Evolutionary conservation across 2,888 invertebrate genomes (phyloP).

Genomic region (Tetheella fluctuosa): DNA sequence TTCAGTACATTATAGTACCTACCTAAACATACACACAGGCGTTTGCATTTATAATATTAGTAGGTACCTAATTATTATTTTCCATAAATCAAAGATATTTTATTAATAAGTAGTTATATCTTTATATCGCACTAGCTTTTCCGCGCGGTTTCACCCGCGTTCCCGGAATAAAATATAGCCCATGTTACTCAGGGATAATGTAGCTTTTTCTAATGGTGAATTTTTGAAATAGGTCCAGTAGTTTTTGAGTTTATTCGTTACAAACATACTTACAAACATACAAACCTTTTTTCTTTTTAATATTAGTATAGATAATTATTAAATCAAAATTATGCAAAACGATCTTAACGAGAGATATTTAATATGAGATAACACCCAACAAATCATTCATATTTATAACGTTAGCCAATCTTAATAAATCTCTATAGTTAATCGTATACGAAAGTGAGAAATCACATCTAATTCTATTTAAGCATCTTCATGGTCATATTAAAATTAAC

Average conservation of each 20-base stretch:
- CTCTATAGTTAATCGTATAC: background rate
- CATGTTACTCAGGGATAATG: too few relatives aligned
- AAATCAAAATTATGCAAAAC: constrained; percentile 2
- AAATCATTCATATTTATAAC: constrained; percentile 7
- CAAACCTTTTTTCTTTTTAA: too few relatives aligned
- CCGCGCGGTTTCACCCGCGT: too few relatives aligned
- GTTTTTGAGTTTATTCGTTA: too few relatives aligned
- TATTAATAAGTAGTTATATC: background rate
- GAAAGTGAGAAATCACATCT: constrained; percentile 6
- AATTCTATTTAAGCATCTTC: constrained; percentile 10
- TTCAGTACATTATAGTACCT: too few relatives aligned
- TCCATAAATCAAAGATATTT: background rate
- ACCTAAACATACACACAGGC: too few relatives aligned
- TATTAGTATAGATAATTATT: too few relatives aligned
- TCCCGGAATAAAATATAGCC: too few relatives aligned
- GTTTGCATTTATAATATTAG: too few relatives aligned
- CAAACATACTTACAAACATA: too few relatives aligned
- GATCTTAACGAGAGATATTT: background rate
- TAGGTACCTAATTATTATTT: background rate
- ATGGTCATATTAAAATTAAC: constrained; percentile 11
- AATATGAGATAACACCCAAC: constrained; percentile 5
- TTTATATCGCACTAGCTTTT: background rate
- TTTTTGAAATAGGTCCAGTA: too few relatives aligned
- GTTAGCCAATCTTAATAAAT: constrained; percentile 5
- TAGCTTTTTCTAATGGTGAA: too few relatives aligned